Conservation (phyloP, 2,797 vertebrate genomes). For the Crenichthys baileyi region DNA sequence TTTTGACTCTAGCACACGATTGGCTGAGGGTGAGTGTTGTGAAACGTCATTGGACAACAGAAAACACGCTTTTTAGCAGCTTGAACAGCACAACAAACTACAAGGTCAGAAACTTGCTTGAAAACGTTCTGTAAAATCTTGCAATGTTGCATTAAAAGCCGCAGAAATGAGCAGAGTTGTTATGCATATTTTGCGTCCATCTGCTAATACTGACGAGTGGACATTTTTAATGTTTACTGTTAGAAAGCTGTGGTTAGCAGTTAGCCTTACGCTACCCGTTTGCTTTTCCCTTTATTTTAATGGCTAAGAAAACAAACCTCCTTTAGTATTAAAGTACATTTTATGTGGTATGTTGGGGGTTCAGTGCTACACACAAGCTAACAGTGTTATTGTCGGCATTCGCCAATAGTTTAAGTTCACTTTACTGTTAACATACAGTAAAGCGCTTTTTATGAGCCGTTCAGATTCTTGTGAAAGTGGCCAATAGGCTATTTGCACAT, state of each 20-base stretch:
- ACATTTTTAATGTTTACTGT: neutral
- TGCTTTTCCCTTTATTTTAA: neutral
- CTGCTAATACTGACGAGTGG: neutral
- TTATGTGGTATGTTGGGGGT: neutral
- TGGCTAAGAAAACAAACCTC: neutral
- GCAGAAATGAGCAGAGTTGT: fast-evolving
- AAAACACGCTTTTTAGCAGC: constrained; percentile 48
- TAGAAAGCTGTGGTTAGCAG: constrained; percentile 13
- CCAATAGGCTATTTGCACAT: neutral
- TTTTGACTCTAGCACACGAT: constrained; percentile 35
- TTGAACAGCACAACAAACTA: constrained; percentile 34
- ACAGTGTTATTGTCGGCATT: neutral
- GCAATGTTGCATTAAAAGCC: fast-evolving
- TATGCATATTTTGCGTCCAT: neutral
- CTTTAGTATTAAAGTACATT: neutral
- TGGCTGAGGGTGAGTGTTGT: constrained; percentile 62
- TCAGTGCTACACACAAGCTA: neutral
- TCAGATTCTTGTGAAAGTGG: neutral
- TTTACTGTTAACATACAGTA: neutral
- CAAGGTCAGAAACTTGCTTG: constrained; percentile 79
- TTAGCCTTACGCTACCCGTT: neutral
- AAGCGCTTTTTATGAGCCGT: neutral
- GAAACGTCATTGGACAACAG: constrained; percentile 69
- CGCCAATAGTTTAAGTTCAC: neutral
- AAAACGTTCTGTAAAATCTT: neutral